Percentiles rank a stretch among this genome's conserved stretches.
Conservation (phyloP, 2,113 vertebrate genomes). For the Hyla sarda region DNA sequence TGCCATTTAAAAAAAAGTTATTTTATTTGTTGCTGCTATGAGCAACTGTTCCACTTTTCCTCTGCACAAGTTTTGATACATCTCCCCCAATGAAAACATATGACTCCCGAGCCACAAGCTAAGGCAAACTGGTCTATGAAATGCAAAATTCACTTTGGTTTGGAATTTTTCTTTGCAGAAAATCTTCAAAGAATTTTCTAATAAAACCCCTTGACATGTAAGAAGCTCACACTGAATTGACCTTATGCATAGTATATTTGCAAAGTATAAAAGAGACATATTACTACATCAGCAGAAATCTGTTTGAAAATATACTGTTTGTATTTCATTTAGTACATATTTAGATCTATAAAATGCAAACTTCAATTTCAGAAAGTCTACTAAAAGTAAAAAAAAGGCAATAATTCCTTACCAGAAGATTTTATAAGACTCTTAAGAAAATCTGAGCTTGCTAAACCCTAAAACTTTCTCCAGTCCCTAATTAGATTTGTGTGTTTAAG, state of each 20-base stretch:
- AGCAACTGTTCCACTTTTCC: no score
- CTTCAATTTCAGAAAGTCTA: neutral
- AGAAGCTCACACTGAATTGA: neutral
- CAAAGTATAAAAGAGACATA: neutral
- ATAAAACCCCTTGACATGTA: neutral
- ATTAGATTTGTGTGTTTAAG: neutral
- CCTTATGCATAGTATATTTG: neutral
- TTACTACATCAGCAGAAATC: neutral
- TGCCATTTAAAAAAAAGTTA: no score
- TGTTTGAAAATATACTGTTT: neutral
- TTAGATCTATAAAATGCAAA: neutral
- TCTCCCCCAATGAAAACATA: no score
- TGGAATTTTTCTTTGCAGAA: neutral
- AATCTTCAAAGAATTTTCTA: neutral
- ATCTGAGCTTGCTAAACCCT: neutral
- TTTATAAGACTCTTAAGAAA: neutral
- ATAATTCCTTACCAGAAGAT: no score
- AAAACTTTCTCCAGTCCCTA: conserved; percentile 1
- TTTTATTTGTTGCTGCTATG: no score
- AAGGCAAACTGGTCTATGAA: neutral
- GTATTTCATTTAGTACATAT: neutral
- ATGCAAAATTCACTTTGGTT: neutral
- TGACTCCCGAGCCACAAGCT: neutral
- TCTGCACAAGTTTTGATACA: no score
- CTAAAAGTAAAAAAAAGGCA: neutral